Evolutionary conservation across 2,888 invertebrate genomes (phyloP), one percentile per base, ranked within the genome.

Genomic region (Apotomis betuletana): DNA sequence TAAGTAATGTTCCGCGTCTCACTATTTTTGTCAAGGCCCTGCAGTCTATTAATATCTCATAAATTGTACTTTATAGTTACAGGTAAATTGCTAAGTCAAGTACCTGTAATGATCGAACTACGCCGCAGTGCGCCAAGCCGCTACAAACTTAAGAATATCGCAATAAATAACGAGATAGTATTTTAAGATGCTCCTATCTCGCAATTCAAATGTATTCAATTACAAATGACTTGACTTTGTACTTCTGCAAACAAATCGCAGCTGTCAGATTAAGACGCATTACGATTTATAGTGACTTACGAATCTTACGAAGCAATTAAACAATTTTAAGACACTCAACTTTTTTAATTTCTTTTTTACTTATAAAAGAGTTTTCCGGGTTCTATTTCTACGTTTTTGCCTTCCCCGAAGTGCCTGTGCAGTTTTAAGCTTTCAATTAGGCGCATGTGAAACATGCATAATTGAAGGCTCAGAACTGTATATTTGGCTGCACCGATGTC

Each of bases 71-170:
- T 83, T 82, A 84, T 83, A 82, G 80, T 85, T 83, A 84, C 85
- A 87, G 85, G 87, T 87, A 89, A 88, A 89, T 89, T 88, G 85
- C 84, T 83, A 81, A 86, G 83, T 86, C 86, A 85, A 87, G 27
- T 86, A 88, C 86, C 84, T 83, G 79, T 85, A 86, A 84, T 86
- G 80, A 84, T 83, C 81, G 82, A 77, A 79, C 51, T 61, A 27
- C 61, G 80, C 78, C 61, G 80, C 78, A 76, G 75, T 74, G 75
- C 75, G 77, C 79, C 76, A 76, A 80, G 74, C 69, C 62, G 77
- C 77, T 77, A 77, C 74, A 76, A 78, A 77, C 76, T 75, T 83
- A 82, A 84, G 85, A 85, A 82, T 80, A 83, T 83, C 81, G 79
- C 57, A 71, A 71, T 67, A 67, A 71, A 57, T 71, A 71, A 67